These are phyloP conservation scores for Nesogale talazaci DNA, from an alignment of 2,113 vertebrate genomes.

Conservation along the genomic window DNA sequence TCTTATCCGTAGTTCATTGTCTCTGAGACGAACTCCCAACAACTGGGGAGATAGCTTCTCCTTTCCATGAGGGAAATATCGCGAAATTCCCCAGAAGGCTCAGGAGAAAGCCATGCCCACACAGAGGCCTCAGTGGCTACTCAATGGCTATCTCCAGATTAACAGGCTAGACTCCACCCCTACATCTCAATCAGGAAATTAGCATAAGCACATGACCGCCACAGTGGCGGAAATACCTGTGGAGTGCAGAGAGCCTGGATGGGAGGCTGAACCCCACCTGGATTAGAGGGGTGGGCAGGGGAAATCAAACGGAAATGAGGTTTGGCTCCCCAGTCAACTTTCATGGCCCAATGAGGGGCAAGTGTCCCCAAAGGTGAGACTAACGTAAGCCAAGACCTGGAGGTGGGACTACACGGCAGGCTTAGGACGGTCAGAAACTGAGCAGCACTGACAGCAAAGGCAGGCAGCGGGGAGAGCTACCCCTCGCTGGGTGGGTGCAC, in stretches of 20 bases:
- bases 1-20: no score
- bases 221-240: not conserved
- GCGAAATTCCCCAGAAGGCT: no score
- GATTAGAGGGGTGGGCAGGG: not conserved
- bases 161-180: no score
- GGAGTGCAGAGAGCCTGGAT: accelerated
- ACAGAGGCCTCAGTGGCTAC: no score
- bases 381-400: not conserved
- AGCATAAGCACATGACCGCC: no score
- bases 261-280: not conserved
- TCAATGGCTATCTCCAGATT: no score
- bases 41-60: no score
- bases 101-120: no score
- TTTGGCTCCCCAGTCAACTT: not conserved
- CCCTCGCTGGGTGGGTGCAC: not conserved
- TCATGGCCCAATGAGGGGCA: not conserved
- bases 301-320: not conserved
- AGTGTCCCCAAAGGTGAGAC: not conserved
- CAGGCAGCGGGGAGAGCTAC: not conserved
- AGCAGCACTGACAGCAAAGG: not conserved
- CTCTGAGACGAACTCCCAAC: no score
- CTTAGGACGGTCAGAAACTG: no score
- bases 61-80: no score
- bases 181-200: no score
- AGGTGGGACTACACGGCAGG: not conserved